Conservation (phyloP, 2,113 vertebrate genomes). For the Pteropus alecto region DNA sequence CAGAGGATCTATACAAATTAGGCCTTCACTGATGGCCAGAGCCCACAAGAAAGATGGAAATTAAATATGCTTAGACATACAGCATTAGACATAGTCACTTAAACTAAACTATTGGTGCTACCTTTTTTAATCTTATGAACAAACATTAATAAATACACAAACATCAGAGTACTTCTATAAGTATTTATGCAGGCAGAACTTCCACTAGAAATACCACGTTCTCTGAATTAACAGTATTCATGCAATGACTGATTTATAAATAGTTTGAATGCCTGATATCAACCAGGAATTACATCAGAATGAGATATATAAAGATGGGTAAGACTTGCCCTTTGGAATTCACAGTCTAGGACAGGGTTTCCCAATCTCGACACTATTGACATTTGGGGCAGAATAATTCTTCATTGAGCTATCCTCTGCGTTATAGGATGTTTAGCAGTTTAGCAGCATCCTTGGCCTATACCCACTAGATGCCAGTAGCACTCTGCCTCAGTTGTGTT, state of each 20-base stretch:
- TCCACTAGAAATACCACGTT: neutral
- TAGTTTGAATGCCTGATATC: neutral
- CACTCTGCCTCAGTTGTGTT: neutral
- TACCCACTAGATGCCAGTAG: neutral
- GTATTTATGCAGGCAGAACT: neutral
- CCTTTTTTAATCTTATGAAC: neutral
- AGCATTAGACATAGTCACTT: neutral
- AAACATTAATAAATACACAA: neutral
- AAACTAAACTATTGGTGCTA: neutral
- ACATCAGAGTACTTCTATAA: neutral
- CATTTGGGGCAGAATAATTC: neutral
- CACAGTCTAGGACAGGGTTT: neutral
- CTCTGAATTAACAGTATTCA: neutral
- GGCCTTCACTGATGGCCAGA: neutral
- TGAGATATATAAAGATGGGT: neutral
- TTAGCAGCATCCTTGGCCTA: neutral
- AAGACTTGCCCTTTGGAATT: neutral
- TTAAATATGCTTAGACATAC: neutral
- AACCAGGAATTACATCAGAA: neutral
- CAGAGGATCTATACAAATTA: neutral
- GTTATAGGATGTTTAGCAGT: neutral
- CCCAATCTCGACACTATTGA: neutral
- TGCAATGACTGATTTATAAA: neutral
- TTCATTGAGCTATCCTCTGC: neutral
- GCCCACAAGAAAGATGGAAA: neutral